Conservation (phyloP, 2,888 invertebrate species). For the Hesperia comma region DNA sequence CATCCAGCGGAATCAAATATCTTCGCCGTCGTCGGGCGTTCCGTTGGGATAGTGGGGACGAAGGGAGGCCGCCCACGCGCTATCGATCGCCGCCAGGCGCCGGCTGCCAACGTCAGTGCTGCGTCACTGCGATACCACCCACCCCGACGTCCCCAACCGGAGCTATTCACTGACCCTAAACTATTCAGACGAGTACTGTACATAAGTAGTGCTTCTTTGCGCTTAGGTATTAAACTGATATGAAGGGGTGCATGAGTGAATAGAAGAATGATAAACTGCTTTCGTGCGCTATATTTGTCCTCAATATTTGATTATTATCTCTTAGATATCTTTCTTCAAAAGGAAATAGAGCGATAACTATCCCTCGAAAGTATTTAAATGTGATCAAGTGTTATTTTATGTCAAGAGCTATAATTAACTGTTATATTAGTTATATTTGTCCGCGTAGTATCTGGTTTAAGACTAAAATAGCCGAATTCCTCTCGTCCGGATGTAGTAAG, state of each 20-base stretch:
- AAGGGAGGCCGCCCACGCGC: constrained; percentile 66
- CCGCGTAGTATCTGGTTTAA: no score
- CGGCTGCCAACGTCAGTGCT: constrained; percentile 67
- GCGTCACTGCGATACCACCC: constrained; percentile 69
- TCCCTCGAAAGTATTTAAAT: no score
- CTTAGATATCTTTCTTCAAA: not conserved
- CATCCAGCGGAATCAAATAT: constrained; percentile 37
- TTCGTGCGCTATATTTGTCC: not conserved
- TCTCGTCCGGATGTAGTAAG: no score
- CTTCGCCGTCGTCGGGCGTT: constrained; percentile 28
- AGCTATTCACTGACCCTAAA: constrained; percentile 31
- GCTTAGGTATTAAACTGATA: constrained; percentile 20
- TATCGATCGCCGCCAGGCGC: constrained; percentile 74
- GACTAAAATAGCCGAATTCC: no score
- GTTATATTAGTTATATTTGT: no score
- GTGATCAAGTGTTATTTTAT: no score
- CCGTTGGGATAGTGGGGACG: constrained; percentile 49
- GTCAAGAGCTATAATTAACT: no score
- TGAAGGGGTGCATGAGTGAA: constrained; percentile 20
- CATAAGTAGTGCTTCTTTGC: constrained; percentile 32
- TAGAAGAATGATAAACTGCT: not conserved
- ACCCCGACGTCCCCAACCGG: constrained; percentile 44
- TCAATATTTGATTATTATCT: not conserved
- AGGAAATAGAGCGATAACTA: not conserved
- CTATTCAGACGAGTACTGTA: constrained; percentile 25